These are phyloP conservation scores for Mionectes macconnelli DNA, from an alignment of 2,113 vertebrate genomes.

Conservation along the genomic window DNA sequence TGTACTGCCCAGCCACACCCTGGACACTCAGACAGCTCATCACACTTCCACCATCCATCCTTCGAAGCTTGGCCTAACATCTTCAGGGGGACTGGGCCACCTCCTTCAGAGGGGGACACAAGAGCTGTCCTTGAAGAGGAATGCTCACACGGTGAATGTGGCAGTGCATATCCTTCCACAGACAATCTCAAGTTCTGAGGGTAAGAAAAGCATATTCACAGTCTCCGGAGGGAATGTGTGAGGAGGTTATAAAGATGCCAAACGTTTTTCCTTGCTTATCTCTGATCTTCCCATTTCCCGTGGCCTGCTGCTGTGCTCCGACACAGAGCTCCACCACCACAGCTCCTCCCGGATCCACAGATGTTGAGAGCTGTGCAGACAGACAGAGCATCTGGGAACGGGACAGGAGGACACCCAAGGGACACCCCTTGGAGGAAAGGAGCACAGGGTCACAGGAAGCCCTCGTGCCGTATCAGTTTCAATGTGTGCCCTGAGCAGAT, in stretches of 20 bases:
- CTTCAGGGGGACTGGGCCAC: background rate
- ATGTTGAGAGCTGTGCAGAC: background rate
- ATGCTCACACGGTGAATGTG: background rate
- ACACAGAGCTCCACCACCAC: background rate
- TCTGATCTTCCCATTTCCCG: slow-evolving; percentile 48
- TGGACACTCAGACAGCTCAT: background rate
- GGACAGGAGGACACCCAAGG: background rate
- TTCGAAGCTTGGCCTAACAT: background rate
- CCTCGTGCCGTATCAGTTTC: background rate
- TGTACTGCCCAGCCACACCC: background rate
- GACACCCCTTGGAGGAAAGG: background rate
- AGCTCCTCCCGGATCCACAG: background rate
- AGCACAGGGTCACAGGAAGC: slow-evolving; percentile 50
- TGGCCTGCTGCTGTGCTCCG: slow-evolving; percentile 28
- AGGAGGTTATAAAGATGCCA: background rate
- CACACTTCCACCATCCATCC: background rate
- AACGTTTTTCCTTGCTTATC: slow-evolving; percentile 14
- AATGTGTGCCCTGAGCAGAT: background rate
- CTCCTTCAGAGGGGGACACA: background rate
- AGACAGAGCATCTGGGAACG: background rate
- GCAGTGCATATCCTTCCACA: background rate
- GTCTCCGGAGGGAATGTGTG: background rate
- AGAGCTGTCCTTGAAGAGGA: background rate
- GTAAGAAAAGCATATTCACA: background rate
- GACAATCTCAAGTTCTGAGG: background rate